Evolutionary conservation across 2,888 invertebrate species (phyloP).

Genomic region (Dynastes tityus): DNA sequence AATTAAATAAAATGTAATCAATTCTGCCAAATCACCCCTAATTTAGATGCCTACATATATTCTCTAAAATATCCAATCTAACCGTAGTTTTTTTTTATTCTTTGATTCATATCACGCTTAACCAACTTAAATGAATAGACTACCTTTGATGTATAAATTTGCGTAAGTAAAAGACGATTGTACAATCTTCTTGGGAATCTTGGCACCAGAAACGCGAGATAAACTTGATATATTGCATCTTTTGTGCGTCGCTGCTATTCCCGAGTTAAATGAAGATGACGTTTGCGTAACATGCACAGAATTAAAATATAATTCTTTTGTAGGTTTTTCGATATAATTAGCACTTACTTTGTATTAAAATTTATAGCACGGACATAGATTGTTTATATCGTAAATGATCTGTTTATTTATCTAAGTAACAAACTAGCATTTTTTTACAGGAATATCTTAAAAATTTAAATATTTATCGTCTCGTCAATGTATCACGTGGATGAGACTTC

Average conservation of each 20-base stretch:
- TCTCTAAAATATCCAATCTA: no score
- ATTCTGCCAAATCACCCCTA: no score
- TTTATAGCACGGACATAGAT: no score
- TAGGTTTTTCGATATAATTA: no score
- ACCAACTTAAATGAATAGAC: not conserved
- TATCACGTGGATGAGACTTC: no score
- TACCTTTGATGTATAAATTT: not conserved
- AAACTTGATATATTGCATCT: slow-evolving; percentile 12
- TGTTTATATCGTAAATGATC: no score
- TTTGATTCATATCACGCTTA: not conserved
- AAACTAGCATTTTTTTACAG: not conserved
- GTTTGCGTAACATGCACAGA: not conserved
- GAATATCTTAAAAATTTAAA: slow-evolving; percentile 13
- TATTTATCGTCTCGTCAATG: slow-evolving; percentile 3
- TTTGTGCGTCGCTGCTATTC: slow-evolving; percentile 13
- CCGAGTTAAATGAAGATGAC: not conserved
- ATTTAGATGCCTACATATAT: no score
- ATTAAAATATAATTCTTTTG: no score
- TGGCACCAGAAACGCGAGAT: slow-evolving; percentile 5
- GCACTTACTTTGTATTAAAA: no score
- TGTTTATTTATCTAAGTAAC: no score
- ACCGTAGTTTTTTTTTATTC: not conserved
- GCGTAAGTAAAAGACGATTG: not conserved
- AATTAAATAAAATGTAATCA: no score
- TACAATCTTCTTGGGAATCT: not conserved